Conservation (phyloP, 2,888 invertebrate species). For the Orchesellides sinensis region DNA sequence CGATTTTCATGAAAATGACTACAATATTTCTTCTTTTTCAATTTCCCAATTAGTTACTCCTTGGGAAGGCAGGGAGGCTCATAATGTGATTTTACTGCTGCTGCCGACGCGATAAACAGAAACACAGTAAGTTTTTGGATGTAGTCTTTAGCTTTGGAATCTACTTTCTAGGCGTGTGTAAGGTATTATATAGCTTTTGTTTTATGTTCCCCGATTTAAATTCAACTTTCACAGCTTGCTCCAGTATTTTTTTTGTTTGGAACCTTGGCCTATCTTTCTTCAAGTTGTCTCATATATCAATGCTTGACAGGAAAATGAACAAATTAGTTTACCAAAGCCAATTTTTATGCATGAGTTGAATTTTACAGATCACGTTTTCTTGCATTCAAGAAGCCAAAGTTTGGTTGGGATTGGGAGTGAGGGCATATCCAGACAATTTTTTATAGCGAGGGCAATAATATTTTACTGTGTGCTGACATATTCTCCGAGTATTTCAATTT, state of each 20-base stretch:
- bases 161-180: too few relatives aligned
- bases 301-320: slow-evolving; percentile 30
- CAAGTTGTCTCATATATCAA: slow-evolving; percentile 38
- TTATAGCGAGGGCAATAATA: too few relatives aligned
- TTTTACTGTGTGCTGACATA: too few relatives aligned
- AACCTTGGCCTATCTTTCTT: slow-evolving; percentile 23
- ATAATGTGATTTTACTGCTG: background rate
- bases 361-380: slow-evolving; percentile 2
- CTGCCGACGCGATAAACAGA: background rate
- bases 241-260: too few relatives aligned
- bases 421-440: too few relatives aligned
- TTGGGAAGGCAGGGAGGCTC: background rate
- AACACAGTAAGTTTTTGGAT: background rate
- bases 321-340: slow-evolving; percentile 36
- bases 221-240: too few relatives aligned
- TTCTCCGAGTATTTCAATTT: too few relatives aligned
- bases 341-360: slow-evolving; percentile 25
- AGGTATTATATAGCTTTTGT: background rate
- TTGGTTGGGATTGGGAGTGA: too few relatives aligned
- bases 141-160: too few relatives aligned
- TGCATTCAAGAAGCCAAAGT: too few relatives aligned
- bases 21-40: slow-evolving; percentile 8
- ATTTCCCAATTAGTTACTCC: slow-evolving; percentile 14
- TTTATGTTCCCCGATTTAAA: background rate
- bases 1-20: background rate